These are phyloP conservation scores for Apantesis nais DNA, from an alignment of 2,888 invertebrate genomes.

Conservation along the genomic window DNA sequence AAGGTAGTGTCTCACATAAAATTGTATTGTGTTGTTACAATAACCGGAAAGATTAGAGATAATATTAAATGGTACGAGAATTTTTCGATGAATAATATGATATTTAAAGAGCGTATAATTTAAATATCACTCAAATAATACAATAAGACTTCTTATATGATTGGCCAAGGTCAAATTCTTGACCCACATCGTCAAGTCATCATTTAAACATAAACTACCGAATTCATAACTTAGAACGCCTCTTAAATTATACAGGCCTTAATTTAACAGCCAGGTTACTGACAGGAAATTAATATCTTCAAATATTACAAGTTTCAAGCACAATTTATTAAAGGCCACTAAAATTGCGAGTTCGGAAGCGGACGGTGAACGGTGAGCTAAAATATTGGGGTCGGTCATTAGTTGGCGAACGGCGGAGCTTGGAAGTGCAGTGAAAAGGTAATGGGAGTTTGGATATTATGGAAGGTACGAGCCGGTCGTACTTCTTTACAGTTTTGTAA, in stretches of 20 bases:
- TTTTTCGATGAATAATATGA: background rate
- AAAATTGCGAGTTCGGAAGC: constrained; percentile 16
- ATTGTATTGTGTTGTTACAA: background rate
- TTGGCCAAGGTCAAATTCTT: background rate
- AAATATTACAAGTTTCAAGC: constrained; percentile 51
- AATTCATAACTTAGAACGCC: constrained; percentile 42
- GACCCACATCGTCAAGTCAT: constrained; percentile 14
- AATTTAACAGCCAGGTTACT: constrained; percentile 50
- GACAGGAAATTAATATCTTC: constrained; percentile 52
- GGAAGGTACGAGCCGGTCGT: background rate
- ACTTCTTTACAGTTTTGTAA: constrained; percentile 2
- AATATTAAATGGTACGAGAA: background rate
- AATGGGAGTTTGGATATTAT: constrained; percentile 19
- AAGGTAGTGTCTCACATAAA: background rate
- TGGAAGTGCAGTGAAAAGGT: constrained; percentile 15
- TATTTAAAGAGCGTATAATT: background rate
- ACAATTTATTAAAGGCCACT: constrained; percentile 44
- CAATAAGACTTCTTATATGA: background rate
- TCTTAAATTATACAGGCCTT: constrained; percentile 41
- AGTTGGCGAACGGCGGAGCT: constrained; percentile 13
- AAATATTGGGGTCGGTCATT: constrained; percentile 31
- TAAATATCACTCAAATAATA: background rate
- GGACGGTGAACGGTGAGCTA: constrained; percentile 19
- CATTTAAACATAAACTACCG: constrained; percentile 32
- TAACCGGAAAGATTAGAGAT: too few relatives aligned